These are phyloP conservation scores for Siniperca knerii DNA, from an alignment of 2,113 vertebrate species.

Conservation along the genomic window DNA sequence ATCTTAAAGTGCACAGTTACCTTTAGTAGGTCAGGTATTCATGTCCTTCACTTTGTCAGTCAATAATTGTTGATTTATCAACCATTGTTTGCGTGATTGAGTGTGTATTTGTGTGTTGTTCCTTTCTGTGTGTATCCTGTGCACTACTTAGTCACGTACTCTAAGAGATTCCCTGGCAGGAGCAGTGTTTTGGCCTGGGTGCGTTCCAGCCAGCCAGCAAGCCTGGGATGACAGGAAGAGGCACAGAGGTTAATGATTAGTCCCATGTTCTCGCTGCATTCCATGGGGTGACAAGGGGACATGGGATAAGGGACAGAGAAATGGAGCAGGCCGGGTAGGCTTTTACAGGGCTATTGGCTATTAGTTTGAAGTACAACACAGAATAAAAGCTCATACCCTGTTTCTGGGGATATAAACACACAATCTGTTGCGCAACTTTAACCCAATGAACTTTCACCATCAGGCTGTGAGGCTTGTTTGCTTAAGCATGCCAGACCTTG, in stretches of 20 bases:
- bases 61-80: not conserved
- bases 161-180: constrained; percentile 76
- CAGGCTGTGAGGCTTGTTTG: constrained; percentile 51
- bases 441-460: constrained; percentile 45
- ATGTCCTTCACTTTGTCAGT: not conserved
- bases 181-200: constrained; percentile 75
- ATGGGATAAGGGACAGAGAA: constrained; percentile 69
- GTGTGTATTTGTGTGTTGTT: constrained; percentile 34
- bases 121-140: constrained; percentile 54
- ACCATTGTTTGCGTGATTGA: constrained; percentile 13
- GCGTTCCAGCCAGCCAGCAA: constrained; percentile 76
- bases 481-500: constrained; percentile 55
- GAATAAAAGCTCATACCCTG: constrained; percentile 5
- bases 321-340: constrained; percentile 27
- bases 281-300: constrained; percentile 74
- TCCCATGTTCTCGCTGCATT: constrained; percentile 81
- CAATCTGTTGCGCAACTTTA: constrained; percentile 27
- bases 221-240: constrained; percentile 72
- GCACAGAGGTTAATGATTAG: constrained; percentile 85
- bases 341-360: constrained; percentile 6
- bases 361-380: constrained; percentile 20
- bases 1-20: not conserved
- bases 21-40: constrained; percentile 14
- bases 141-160: constrained; percentile 76
- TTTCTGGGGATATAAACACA: not conserved